Evolutionary conservation across 1,140 invertebrate species (phyloP), one percentile per base, ranked within the genome.

Genomic region (Teleogryllus occipitalis): DNA sequence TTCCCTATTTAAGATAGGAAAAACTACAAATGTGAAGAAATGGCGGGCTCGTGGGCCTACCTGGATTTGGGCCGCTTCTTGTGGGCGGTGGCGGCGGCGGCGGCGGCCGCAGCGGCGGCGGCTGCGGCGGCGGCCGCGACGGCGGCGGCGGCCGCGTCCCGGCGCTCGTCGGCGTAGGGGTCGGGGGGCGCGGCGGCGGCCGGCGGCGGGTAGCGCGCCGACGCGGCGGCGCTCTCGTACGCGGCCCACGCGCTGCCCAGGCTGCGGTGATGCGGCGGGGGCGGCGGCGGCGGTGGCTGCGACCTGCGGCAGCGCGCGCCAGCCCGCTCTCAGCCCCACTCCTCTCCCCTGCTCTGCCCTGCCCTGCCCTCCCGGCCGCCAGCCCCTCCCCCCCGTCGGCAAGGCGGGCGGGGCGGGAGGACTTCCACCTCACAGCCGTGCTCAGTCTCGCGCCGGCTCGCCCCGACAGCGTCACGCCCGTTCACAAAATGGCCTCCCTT

Each of bases 11-110:
- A n/a, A n/a, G n/a, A n/a, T n/a, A n/a, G n/a, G n/a, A n/a, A n/a
- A n/a, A n/a, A n/a, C 27, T 39, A 5, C 27, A 39, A 39, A 39
- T 5, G 27, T 39, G 27, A 39, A 39, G 27, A 39, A 39, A 39
- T 39, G 27, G 27, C 5, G 27, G 74, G 46, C 21, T 5, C n/a
- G n/a, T 48, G n/a, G n/a, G 79, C 78, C 82, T 81, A 89, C 83
- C 88, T 85, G 47, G 88, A 89, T 84, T 89, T 89, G 75, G 86
- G 85, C 78, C 87, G 86, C 85, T 87, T 86, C 83, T 85, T 85
- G 78, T 84, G 82, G 49, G 83, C 80, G n/a, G 82, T 81, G 21
- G 82, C 80, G 12, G 83, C 79, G 18, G 82, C 78, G 49, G 84
- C 83, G 74, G 82, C 74, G 74, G 83, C 79, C 27, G 84, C 83